Evolutionary conservation across 2,888 invertebrate genomes (phyloP).

Genomic region (Sinohyriopsis cumingii): DNA sequence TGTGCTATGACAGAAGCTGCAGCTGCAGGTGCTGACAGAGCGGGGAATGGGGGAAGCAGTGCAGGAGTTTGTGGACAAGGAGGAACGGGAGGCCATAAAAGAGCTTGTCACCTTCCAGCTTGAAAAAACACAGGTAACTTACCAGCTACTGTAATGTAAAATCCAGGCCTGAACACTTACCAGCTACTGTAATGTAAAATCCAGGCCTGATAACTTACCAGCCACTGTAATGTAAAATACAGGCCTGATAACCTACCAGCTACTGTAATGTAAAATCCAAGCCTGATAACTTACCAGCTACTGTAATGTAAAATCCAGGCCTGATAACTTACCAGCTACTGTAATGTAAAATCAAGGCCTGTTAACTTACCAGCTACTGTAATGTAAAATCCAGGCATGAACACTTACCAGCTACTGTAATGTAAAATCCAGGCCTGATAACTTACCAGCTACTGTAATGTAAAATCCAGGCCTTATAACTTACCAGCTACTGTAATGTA

Average conservation of each 20-base stretch:
- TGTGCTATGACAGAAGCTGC: constrained; percentile 63
- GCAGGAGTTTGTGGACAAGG: constrained; percentile 79
- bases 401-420: not conserved
- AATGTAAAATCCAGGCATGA: not conserved
- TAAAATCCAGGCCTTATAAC: no score
- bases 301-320: not conserved
- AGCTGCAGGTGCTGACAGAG: constrained; percentile 81
- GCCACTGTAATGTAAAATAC: not conserved
- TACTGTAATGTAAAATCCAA: not conserved
- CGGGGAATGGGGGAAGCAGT: constrained; percentile 86
- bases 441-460: not conserved
- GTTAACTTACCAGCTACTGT: no score
- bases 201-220: not conserved
- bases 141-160: not conserved
- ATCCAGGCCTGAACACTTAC: not conserved
- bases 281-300: no score
- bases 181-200: not conserved
- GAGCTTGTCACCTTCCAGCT: constrained; percentile 74
- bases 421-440: no score
- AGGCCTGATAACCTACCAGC: not conserved
- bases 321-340: no score
- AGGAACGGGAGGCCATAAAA: constrained; percentile 71
- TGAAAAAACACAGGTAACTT: constrained; percentile 66
- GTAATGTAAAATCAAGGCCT: not conserved
- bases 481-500: not conserved